These are phyloP conservation scores for Apomyelois bistriatella DNA, from an alignment of 2,888 invertebrate genomes.

Conservation along the genomic window DNA sequence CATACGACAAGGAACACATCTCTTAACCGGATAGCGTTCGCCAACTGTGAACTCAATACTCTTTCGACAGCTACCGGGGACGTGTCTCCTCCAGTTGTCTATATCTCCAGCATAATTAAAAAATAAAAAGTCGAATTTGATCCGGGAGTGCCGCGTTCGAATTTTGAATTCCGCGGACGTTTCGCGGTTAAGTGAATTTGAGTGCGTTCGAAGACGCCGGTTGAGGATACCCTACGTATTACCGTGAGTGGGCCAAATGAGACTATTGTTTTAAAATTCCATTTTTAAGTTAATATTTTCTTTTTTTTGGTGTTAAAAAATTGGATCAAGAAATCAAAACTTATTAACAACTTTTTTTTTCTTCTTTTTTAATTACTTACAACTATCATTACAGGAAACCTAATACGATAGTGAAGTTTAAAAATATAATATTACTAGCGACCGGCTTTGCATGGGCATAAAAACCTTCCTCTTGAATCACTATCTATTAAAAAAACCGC, in stretches of 20 bases:
- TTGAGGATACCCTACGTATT: constrained; percentile 36
- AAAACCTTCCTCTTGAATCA: too few species aligned
- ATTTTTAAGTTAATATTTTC: constrained; percentile 11
- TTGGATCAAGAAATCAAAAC: too few species aligned
- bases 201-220: constrained; percentile 40
- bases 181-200: constrained; percentile 39
- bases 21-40: constrained; percentile 55
- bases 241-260: constrained; percentile 50
- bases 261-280: constrained; percentile 25
- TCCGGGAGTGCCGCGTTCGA: constrained; percentile 34
- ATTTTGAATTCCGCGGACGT: constrained; percentile 51
- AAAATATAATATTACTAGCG: too few species aligned
- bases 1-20: constrained; percentile 60
- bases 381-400: too few species aligned
- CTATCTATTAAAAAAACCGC: too few species aligned
- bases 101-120: constrained; percentile 44
- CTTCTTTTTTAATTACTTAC: too few species aligned
- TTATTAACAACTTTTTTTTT: too few species aligned
- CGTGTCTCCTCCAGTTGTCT: constrained; percentile 52
- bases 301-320: background rate
- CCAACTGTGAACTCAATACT: constrained; percentile 68
- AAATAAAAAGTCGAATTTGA: constrained; percentile 32
- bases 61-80: constrained; percentile 68
- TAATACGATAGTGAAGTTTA: too few species aligned
- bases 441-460: too few species aligned